Conservation (phyloP, 2,888 invertebrate species). For the Troilus luridus region DNA sequence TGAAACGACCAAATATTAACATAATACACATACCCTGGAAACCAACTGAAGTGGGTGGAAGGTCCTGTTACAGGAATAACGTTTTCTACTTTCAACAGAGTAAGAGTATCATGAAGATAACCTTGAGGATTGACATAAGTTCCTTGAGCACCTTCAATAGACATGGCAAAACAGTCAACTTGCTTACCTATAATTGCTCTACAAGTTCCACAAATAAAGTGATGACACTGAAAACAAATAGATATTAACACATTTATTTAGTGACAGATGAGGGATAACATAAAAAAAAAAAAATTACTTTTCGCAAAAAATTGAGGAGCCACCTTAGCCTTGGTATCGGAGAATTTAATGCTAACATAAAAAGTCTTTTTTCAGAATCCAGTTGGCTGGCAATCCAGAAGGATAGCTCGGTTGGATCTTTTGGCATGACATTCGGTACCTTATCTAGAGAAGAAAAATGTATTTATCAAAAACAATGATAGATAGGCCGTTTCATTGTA, state of each 20-base stretch:
- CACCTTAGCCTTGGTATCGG: constrained; percentile 78
- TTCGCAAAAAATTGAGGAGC: constrained; percentile 71
- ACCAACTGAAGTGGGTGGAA: constrained; percentile 85
- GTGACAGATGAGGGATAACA: not conserved
- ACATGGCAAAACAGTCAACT: constrained; percentile 84
- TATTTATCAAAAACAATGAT: constrained; percentile 63
- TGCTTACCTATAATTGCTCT: constrained; percentile 74
- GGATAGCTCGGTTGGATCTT: constrained; percentile 79
- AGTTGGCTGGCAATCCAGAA: constrained; percentile 87
- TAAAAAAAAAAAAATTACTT: not conserved
- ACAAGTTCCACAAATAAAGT: constrained; percentile 74
- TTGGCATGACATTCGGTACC: constrained; percentile 72
- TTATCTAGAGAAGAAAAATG: constrained; percentile 68
- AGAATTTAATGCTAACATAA: constrained; percentile 78
- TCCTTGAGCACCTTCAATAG: constrained; percentile 83
- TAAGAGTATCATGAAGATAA: constrained; percentile 85
- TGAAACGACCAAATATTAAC: not conserved
- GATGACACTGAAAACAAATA: constrained; percentile 67
- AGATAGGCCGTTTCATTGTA: constrained; percentile 65
- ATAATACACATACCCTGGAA: constrained; percentile 78
- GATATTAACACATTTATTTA: not conserved
- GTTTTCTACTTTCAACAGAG: constrained; percentile 73
- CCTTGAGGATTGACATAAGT: constrained; percentile 88
- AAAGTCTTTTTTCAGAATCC: constrained; percentile 77
- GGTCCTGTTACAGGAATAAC: constrained; percentile 71